Evolutionary conservation across 2,797 vertebrate species (phyloP), one percentile per base, ranked within the genome.

Genomic region (Allobates femoralis): DNA sequence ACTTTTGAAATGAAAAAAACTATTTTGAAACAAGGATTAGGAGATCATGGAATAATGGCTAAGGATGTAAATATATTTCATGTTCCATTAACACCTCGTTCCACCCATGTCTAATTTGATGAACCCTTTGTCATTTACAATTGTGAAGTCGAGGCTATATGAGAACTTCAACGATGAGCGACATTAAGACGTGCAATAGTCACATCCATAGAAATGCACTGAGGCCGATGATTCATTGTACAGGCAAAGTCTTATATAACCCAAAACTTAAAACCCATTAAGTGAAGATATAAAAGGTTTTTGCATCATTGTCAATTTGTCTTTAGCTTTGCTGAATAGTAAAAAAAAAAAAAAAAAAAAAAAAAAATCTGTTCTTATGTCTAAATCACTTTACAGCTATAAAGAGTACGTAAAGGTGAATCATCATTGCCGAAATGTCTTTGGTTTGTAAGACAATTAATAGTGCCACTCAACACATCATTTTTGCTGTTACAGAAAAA

Each of bases 391-490:
- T 23, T 3, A 11, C 23, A 53, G 28, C 28, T 19, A 19, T 50
- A 11, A 2, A 71, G 11, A 32, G 60, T 34, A 73, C 15, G 28
- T 53, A 80, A 50, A 58, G 77, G 32, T 37, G 56, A 86, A 50
- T 71, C n/a, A 66, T 79, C 26, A 15, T 74, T 55, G 85, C 64
- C 30, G 23, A 83, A 37, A 60, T 60, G 62, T 26, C 50, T 60
- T 80, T 69, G 55, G 50, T 37, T 30, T 83, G 37, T 14, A 34
- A 78, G 56, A 56, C 30, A 82, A 55, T 66, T 79, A 81, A 34
- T 55, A 53, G 14, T 51, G 50, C 64, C 46, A 34, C 28, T 81
- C 28, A 81, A 51, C 64, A 32, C 28, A 46, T 81, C 34, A 69
- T 32, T 55, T 46, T 69, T 81, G 79, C 79, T 55, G 79, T 18